These are phyloP conservation scores for Tyto alba DNA, from an alignment of 2,113 vertebrate species.

Conservation along the genomic window DNA sequence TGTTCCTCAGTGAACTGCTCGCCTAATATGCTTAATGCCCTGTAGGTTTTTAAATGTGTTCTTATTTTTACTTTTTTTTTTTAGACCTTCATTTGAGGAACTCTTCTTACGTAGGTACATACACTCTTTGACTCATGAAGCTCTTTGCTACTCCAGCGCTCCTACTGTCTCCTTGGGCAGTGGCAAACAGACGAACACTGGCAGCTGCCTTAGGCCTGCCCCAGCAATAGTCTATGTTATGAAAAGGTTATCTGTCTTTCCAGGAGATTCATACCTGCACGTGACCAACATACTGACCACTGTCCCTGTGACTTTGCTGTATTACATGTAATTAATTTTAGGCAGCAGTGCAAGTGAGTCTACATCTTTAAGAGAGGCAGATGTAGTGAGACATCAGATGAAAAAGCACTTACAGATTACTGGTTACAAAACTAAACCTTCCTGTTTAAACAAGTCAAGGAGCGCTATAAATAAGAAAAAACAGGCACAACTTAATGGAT, in stretches of 20 bases:
- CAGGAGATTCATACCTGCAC: background rate
- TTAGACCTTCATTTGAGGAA: background rate
- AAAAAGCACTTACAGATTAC: background rate
- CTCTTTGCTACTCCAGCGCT: background rate
- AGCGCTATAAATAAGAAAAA: background rate
- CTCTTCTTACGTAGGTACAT: background rate
- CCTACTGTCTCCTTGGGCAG: background rate
- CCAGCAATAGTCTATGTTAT: fast-evolving
- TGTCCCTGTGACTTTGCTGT: background rate
- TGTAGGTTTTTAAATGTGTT: background rate
- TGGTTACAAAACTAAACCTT: background rate
- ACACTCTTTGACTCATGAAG: background rate
- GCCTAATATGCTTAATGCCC: background rate
- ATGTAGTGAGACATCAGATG: background rate
- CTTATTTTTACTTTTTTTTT: background rate
- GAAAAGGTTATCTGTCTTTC: background rate
- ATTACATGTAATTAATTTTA: background rate
- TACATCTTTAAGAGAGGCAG: background rate
- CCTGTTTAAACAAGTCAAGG: background rate
- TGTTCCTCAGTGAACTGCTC: background rate
- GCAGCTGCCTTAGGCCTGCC: background rate
- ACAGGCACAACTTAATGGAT: background rate
- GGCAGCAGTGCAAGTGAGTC: background rate
- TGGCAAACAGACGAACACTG: background rate
- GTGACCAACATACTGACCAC: no score